Evolutionary conservation across 2,888 invertebrate species (phyloP).

Genomic region (Cerastis leucographa): DNA sequence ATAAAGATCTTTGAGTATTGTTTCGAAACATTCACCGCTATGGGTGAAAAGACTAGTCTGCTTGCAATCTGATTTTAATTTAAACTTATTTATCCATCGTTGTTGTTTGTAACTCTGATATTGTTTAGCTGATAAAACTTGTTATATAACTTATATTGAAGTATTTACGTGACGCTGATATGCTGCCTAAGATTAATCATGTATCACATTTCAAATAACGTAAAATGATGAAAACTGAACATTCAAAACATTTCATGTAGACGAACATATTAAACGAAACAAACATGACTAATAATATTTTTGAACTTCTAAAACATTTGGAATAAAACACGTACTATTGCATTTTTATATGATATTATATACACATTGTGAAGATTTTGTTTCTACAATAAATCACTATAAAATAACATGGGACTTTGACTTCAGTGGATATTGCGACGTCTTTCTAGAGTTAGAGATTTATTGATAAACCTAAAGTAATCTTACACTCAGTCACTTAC

Average conservation of each 20-base stretch:
- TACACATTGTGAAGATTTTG: slow-evolving; percentile 44
- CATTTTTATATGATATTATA: slow-evolving; percentile 50
- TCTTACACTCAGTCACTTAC: no score
- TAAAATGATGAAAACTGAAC: background rate
- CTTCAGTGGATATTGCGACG: background rate
- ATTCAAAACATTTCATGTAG: background rate
- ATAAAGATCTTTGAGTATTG: slow-evolving; percentile 1
- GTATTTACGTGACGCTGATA: slow-evolving; percentile 26
- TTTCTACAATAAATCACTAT: slow-evolving; percentile 51
- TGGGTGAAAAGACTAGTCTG: slow-evolving; percentile 19
- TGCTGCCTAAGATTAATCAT: slow-evolving; percentile 44
- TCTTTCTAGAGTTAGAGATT: background rate
- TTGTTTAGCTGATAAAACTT: slow-evolving; percentile 1
- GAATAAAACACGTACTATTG: slow-evolving; percentile 34
- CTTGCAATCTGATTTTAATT: slow-evolving; percentile 1
- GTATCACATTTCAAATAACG: background rate
- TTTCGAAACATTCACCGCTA: slow-evolving; percentile 12
- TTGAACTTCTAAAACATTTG: slow-evolving; percentile 31
- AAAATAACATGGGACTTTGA: slow-evolving; percentile 29
- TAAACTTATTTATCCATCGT: background rate
- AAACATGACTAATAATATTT: slow-evolving; percentile 43
- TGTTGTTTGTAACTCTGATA: slow-evolving; percentile 2
- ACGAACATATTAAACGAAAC: background rate
- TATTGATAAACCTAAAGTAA: background rate
- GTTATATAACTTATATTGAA: slow-evolving; percentile 17